Evolutionary conservation across 2,797 vertebrate species (phyloP), one percentile per base, ranked within the genome.

Genomic region (Vultur gryphus): DNA sequence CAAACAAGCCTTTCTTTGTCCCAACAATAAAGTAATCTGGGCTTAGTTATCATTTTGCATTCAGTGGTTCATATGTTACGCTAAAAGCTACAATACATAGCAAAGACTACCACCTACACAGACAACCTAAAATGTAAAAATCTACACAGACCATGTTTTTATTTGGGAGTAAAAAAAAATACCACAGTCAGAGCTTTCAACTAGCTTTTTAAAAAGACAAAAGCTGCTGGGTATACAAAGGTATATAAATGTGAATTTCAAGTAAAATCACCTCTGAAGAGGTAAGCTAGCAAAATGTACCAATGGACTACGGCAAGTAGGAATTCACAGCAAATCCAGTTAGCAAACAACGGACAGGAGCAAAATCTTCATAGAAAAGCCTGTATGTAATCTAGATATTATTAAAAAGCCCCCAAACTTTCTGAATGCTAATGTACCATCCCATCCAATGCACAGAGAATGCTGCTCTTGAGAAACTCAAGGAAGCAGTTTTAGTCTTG

Each of bases 11-110:
- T 95, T 69, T 77, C 37, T 61, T 76, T 76, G 35, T 84, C 31
- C n/a, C 64, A 80, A 35, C 46, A 96, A 94, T 96, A 96, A 96
- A 97, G 57, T 75, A 80, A 83, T 70, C 39, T 83, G n/a, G 72
- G 15, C 16, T 91, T 89, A 51, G 28, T 80, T 94, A 69, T 26
- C 15, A 48, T 54, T 82, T 92, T 95, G 71, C 5, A 2, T 94
- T 87, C 72, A 48, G 39, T 89, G 35, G 75, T 64, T 64, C 71
- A 19, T 54, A n/a, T 39, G 26, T 57, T 92, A 83, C 0, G 0
- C 37, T 83, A 70, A 92, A 89, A 90, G 49, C 77, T 93, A 31
- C 62, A 75, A 54, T 39, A 76, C 7, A 14, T 1, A 80, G 33
- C 19, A 79, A 87, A 84, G 44, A 52, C 51, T 61, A 78, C 28